phyloP scores from a whole-genome alignment of 2,888 invertebrate genomes.

The Lepidochitona cinerea region DNA sequence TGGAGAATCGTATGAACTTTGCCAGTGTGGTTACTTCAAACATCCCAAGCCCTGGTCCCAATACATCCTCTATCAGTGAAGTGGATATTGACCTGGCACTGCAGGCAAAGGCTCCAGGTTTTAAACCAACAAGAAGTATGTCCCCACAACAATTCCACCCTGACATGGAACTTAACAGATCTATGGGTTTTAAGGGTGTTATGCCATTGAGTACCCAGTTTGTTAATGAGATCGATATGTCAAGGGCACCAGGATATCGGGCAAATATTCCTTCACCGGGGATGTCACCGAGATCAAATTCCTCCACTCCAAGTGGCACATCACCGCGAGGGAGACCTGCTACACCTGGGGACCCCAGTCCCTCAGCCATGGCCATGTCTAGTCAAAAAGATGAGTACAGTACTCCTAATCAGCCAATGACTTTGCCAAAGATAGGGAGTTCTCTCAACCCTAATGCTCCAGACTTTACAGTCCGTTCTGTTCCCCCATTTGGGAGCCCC shows the following conservation, averaged over 20 bases:
- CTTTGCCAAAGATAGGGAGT: conserved; percentile 69
- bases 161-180: conserved; percentile 77
- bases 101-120: conserved; percentile 71
- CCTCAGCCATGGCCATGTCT: conserved; percentile 10
- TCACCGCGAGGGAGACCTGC: conserved; percentile 35
- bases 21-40: conserved; percentile 78
- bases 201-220: not conserved
- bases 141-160: conserved; percentile 31
- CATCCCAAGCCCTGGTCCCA: not conserved
- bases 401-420: conserved; percentile 68
- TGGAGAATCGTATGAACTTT: conserved; percentile 76
- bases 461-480: conserved; percentile 78
- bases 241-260: conserved; percentile 59
- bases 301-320: conserved; percentile 37
- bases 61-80: conserved; percentile 19
- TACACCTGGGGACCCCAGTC: conserved; percentile 6
- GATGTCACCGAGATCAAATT: conserved; percentile 48
- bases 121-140: conserved; percentile 44
- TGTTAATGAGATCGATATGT: conserved; percentile 21
- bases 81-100: conserved; percentile 55
- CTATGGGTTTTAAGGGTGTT: conserved; percentile 85
- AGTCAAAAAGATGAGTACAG: conserved; percentile 65
- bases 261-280: conserved; percentile 36
- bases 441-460: conserved; percentile 87
- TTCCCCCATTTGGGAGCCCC: not conserved